A percentile compares a stretch with the other conserved stretches of the same genome.
Conservation (phyloP, 2,797 vertebrate species). For the Dryobates pubescens region DNA sequence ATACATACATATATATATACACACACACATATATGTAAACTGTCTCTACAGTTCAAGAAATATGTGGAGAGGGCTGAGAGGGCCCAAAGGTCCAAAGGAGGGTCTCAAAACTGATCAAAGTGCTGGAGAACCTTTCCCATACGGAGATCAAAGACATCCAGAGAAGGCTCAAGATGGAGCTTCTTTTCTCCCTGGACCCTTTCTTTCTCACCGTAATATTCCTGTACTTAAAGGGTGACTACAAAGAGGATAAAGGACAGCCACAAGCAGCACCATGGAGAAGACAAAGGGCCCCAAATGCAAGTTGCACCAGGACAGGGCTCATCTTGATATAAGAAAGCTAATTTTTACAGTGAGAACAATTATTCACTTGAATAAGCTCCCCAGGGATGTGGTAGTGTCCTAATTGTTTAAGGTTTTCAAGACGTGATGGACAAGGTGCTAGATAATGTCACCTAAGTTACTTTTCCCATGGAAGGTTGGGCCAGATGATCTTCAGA, state of each 20-base stretch:
- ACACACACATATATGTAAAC: background rate
- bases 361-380: background rate
- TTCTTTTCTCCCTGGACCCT: background rate
- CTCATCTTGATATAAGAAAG: background rate
- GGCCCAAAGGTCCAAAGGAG: background rate
- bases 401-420: background rate
- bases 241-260: background rate
- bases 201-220: background rate
- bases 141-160: background rate
- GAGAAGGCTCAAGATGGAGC: accelerated
- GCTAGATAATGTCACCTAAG: background rate
- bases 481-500: background rate
- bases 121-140: background rate
- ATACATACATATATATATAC: background rate
- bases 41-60: background rate
- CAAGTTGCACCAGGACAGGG: background rate
- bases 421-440: background rate
- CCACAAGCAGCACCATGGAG: background rate
- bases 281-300: background rate
- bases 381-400: background rate
- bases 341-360: background rate
- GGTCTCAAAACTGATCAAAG: background rate
- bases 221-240: background rate
- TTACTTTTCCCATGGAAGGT: background rate
- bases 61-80: background rate